These are phyloP conservation scores for Ochotona curzoniae DNA, from an alignment of 2,113 vertebrate genomes.

Conservation along the genomic window DNA sequence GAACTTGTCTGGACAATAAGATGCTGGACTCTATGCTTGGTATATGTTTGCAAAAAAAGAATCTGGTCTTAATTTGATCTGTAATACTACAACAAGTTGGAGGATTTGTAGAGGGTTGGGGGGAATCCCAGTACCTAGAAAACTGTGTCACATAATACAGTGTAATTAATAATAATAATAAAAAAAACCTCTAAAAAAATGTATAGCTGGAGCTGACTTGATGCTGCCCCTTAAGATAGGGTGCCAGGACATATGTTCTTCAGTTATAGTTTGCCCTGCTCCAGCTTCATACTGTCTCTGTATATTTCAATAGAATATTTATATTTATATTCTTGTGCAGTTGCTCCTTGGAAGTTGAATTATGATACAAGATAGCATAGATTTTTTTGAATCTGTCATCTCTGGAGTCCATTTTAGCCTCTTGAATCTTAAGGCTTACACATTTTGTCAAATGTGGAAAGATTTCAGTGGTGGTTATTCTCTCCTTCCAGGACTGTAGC, in stretches of 20 bases:
- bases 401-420: conserved; percentile 8
- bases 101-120: too few relatives aligned
- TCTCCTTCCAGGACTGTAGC: not conserved
- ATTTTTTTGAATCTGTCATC: not conserved
- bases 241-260: not conserved
- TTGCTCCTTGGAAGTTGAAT: not conserved
- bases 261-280: not conserved
- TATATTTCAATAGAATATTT: not conserved
- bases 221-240: not conserved
- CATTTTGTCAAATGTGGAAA: conserved; percentile 23
- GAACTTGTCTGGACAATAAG: too few relatives aligned
- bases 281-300: not conserved
- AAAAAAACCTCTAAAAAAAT: too few relatives aligned
- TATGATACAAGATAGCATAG: not conserved
- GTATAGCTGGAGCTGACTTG: not conserved
- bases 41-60: too few relatives aligned
- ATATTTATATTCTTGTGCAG: not conserved
- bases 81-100: too few relatives aligned
- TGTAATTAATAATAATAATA: too few relatives aligned
- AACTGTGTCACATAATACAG: too few relatives aligned
- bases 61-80: too few relatives aligned
- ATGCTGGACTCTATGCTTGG: too few relatives aligned
- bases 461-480: not conserved
- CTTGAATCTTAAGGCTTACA: conserved; percentile 4
- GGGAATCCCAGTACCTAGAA: too few relatives aligned